Conservation (phyloP, 2,888 invertebrate genomes). For the Sphaerophoria taeniata region DNA sequence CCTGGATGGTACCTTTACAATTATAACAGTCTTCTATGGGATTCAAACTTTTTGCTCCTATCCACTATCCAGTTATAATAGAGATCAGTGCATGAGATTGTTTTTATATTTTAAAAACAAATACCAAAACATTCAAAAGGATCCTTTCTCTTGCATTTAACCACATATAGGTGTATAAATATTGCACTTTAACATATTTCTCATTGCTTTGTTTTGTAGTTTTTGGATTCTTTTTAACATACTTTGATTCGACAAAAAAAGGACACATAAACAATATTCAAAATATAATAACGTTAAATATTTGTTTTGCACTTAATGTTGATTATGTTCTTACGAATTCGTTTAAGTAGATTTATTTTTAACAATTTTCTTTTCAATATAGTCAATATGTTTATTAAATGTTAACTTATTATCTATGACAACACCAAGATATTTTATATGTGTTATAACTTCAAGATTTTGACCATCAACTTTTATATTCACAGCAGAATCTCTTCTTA, state of each 20-base stretch:
- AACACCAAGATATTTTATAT: too few species aligned
- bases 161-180: constrained; percentile 1
- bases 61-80: too few species aligned
- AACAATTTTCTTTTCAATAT: not conserved
- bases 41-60: too few species aligned
- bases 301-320: constrained; percentile 5
- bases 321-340: constrained; percentile 5
- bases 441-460: too few species aligned
- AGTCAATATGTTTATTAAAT: too few species aligned
- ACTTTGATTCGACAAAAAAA: constrained; percentile 13
- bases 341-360: constrained; percentile 2
- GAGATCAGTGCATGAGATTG: too few species aligned
- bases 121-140: not conserved
- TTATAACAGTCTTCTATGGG: too few species aligned
- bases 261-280: constrained; percentile 1
- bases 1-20: too few species aligned
- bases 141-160: not conserved
- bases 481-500: not conserved
- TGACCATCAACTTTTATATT: too few species aligned
- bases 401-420: too few species aligned
- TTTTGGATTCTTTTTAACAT: not conserved
- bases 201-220: not conserved
- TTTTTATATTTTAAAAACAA: too few species aligned
- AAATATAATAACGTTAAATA: not conserved
- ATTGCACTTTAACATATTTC: not conserved